Evolutionary conservation across 2,113 vertebrate genomes (phyloP).

Genomic region (Eublepharis macularius): DNA sequence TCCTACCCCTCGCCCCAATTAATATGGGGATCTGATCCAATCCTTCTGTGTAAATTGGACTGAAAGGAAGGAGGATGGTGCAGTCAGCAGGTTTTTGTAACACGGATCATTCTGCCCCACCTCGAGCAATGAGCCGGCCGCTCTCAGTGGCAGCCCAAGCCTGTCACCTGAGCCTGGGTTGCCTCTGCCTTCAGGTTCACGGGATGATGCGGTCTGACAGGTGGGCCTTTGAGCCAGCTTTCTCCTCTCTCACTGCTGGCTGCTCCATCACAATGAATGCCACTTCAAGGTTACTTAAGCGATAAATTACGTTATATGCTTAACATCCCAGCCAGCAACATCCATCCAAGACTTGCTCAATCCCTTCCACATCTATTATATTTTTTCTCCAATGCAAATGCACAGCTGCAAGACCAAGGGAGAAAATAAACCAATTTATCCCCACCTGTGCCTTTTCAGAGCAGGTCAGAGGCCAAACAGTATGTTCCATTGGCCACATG

Average conservation of each 20-base stretch:
- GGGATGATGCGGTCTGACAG: constrained; percentile 24
- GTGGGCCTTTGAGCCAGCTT: constrained; percentile 1
- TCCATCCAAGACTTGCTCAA: constrained; percentile 46
- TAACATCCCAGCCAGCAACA: constrained; percentile 46
- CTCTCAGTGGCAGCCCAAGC: neutral
- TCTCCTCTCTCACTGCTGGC: neutral
- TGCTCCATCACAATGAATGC: constrained; percentile 13
- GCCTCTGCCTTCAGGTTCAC: constrained; percentile 23
- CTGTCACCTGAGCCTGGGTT: neutral
- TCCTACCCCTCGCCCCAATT: no score
- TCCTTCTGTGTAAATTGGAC: no score
- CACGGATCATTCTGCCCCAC: no score
- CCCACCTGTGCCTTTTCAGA: no score
- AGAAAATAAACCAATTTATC: no score
- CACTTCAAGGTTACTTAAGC: constrained; percentile 62
- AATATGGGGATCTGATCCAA: no score
- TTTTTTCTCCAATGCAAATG: constrained; percentile 17
- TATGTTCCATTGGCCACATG: no score
- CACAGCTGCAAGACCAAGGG: neutral
- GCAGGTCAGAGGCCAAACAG: no score
- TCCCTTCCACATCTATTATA: constrained; percentile 39
- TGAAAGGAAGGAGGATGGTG: no score
- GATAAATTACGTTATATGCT: constrained; percentile 59
- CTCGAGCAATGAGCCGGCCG: no score
- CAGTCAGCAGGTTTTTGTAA: no score